Evolutionary conservation across 2,888 invertebrate genomes (phyloP).

Genomic region (Lissonota sp.): DNA sequence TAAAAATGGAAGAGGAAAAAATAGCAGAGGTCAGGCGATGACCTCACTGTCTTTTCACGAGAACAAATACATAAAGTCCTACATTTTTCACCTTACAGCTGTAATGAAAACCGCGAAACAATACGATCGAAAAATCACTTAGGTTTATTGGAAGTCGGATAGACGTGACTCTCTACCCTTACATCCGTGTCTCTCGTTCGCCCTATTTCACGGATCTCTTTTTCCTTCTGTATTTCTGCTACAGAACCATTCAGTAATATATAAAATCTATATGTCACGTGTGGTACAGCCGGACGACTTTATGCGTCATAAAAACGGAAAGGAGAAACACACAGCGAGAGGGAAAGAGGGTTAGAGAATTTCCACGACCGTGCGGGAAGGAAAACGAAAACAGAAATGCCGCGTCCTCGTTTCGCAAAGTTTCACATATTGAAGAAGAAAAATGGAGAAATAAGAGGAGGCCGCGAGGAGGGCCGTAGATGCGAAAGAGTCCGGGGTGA

Average conservation of each 20-base stretch:
- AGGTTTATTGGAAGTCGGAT: conserved; percentile 71
- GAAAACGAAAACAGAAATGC: conserved; percentile 55
- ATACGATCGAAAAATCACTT: conserved; percentile 80
- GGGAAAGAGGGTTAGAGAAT: conserved; percentile 23
- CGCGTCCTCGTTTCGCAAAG: conserved; percentile 47
- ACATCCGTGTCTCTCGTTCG: not conserved
- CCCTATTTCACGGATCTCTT: not conserved
- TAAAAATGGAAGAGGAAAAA: not conserved
- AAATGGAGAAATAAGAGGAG: conserved; percentile 15
- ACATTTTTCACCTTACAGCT: conserved; percentile 67
- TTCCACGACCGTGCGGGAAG: conserved; percentile 57
- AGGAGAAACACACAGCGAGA: conserved; percentile 29
- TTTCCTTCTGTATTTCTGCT: conserved; percentile 40
- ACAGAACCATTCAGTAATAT: conserved; percentile 71
- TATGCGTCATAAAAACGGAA: conserved; percentile 77
- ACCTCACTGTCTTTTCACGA: conserved; percentile 13
- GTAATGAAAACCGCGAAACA: conserved; percentile 76
- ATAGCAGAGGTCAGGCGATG: conserved; percentile 23
- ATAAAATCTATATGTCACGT: conserved; percentile 77
- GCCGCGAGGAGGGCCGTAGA: conserved; percentile 43
- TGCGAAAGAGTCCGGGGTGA: conserved; percentile 62
- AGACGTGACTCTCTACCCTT: conserved; percentile 55
- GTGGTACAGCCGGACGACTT: conserved; percentile 71
- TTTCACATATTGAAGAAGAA: conserved; percentile 38
- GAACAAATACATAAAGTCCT: conserved; percentile 25